phyloP scores from a whole-genome alignment of 1,140 invertebrate genomes.

The Neocloeon triangulifer region DNA sequence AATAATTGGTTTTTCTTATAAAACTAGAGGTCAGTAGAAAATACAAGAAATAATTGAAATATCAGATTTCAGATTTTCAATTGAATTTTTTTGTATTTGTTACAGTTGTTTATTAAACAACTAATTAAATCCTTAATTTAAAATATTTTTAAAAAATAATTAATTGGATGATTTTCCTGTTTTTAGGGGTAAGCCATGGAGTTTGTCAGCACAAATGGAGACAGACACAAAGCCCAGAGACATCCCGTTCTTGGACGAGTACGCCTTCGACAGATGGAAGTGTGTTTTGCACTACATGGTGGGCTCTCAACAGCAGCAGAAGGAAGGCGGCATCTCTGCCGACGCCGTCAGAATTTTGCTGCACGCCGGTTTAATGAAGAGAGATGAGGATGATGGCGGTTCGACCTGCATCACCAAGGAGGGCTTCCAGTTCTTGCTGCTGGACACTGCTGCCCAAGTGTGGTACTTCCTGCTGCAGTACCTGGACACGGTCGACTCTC shows the following conservation, averaged over 20 bases:
- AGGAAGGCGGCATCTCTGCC: slow-evolving; percentile 69
- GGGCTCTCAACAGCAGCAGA: slow-evolving; percentile 38
- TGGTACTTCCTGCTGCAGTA: slow-evolving; percentile 96
- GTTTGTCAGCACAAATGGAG: slow-evolving; percentile 60
- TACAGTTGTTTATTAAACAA: too few species aligned
- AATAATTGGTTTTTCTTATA: too few species aligned
- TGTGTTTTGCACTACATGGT: slow-evolving; percentile 95
- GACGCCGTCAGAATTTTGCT: slow-evolving; percentile 81
- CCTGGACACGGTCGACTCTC: slow-evolving; percentile 69
- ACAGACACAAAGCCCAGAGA: slow-evolving; percentile 75
- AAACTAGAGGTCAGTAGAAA: too few species aligned
- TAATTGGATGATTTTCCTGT: slow-evolving; percentile 7
- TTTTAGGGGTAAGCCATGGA: slow-evolving; percentile 57
- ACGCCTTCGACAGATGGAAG: slow-evolving; percentile 87
- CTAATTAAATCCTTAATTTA: too few species aligned
- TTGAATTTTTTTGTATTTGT: too few species aligned
- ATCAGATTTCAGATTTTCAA: too few species aligned
- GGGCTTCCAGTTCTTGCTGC: slow-evolving; percentile 86
- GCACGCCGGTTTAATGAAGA: slow-evolving; percentile 80
- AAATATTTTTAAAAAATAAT: slow-evolving; percentile 1
- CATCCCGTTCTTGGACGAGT: slow-evolving; percentile 71
- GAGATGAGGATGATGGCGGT: slow-evolving; percentile 52
- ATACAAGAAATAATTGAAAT: too few species aligned
- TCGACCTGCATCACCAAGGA: slow-evolving; percentile 72
- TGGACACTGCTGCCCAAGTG: slow-evolving; percentile 76